A percentile compares a stretch with the other conserved stretches of the same genome.
Evolutionary conservation across 2,888 invertebrate species (phyloP).

Genomic region (Ophion ventricosus): DNA sequence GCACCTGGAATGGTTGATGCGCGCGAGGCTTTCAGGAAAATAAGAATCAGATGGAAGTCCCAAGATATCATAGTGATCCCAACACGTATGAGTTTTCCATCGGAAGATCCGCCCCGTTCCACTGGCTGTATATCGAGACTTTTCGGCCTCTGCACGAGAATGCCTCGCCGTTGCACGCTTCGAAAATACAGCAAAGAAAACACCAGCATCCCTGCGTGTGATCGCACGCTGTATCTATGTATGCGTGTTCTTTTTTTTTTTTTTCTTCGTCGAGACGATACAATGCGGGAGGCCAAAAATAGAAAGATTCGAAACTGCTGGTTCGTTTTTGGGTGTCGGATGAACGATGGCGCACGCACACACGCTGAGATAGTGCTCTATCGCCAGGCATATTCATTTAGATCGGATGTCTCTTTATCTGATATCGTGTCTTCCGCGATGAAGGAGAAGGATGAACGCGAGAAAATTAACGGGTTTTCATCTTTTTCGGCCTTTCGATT

Average conservation of each 20-base stretch:
- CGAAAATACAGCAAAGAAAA: conserved; percentile 30
- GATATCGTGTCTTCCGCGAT: conserved; percentile 22
- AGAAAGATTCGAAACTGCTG: conserved; percentile 38
- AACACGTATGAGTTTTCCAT: conserved; percentile 60
- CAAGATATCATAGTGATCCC: conserved; percentile 39
- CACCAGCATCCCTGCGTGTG: conserved; percentile 11
- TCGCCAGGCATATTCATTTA: conserved; percentile 53
- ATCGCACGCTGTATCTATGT: conserved; percentile 9
- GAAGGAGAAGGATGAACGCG: conserved; percentile 4
- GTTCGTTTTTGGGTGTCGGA: conserved; percentile 34
- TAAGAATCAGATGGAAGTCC: conserved; percentile 46
- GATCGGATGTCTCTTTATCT: conserved; percentile 38
- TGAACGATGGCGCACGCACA: conserved; percentile 7
- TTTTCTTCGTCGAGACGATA: conserved; percentile 3
- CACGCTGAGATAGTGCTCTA: conserved; percentile 6
- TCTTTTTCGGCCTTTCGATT: conserved; percentile 8
- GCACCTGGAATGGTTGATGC: conserved; percentile 13
- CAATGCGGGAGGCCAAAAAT: conserved; percentile 45
- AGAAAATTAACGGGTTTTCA: conserved; percentile 19
- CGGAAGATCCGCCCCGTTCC: conserved; percentile 50
- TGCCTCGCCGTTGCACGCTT: conserved; percentile 33
- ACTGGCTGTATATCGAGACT: conserved; percentile 23
- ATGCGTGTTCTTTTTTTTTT: conserved; percentile 35
- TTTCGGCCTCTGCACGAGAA: conserved; percentile 46
- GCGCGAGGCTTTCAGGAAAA: neutral